Base-by-base conservation (phyloP, 2,797 vertebrate genomes). In the Cephalopachus bancanus region DNA sequence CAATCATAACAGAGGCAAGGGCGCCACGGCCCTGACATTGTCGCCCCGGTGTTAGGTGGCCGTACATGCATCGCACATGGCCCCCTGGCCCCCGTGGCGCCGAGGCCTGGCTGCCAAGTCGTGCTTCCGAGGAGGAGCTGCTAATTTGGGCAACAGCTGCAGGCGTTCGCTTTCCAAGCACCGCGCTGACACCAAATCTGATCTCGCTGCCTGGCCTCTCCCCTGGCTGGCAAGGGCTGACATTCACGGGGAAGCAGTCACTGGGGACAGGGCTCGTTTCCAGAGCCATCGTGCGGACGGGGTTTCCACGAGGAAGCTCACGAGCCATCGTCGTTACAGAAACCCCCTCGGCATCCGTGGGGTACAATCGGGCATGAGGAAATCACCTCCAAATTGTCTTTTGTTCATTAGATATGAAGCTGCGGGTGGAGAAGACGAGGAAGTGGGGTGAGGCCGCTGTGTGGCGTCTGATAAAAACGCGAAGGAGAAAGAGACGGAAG, bases 321-420 rank as follows among this genome's bases (percentile, higher is more conserved):
- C 49, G 37, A 93, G 93, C 33, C 4, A 67, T 44, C 87, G 22
- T 71, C 89, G 9, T 20, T 72, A 85, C 53, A 44, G 33, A 95
- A 94, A 26, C 49, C 95, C 9, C 37, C 91, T 57, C 93, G 87
- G 89, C 91, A 97, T 94, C 95, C 33, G 89, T 6, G 44, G 37
- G 51, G 65, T 49, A 67, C 83, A 94, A 97, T 93, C 89, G 96
- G 89, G 93, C 78, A 72, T 59, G 88, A 96, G 20, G 86, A 92
- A 96, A 92, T 97, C 78, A 98, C 74, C 67, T 76, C 93, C 79
- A 30, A 86, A 89, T 22, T 9, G 28, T 22, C 62, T 62, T 71
- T 15, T 81, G 60, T 67, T 93, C 94, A 51, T 59, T 57, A 44
- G 89, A 93, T 87, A 83, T 0, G 30, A 80, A 26, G 10, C 79